Evolutionary conservation across 53 echinoderm and acorn worm genomes (phyloP).

Genomic region (Luidia sarsii): DNA sequence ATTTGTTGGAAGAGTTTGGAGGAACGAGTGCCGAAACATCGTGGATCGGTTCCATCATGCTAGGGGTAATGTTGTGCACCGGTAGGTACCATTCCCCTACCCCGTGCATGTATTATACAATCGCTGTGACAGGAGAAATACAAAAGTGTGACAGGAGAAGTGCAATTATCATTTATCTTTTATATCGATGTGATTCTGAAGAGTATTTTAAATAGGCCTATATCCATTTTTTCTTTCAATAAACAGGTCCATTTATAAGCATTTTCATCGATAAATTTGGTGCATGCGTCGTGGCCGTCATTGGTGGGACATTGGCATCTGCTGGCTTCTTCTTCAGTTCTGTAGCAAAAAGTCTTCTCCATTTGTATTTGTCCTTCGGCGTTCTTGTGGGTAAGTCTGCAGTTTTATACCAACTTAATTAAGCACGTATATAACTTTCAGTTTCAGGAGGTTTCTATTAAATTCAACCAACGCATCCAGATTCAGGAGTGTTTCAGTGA

Average conservation of each 20-base stretch:
- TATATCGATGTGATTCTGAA: neutral
- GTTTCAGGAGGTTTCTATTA: no score
- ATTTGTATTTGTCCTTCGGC: constrained; percentile 87
- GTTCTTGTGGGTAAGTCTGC: constrained; percentile 75
- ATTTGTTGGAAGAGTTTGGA: constrained; percentile 75
- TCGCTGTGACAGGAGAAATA: neutral
- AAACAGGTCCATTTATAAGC: constrained; percentile 77
- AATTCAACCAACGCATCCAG: no score
- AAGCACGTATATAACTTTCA: no score
- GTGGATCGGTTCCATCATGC: constrained; percentile 86
- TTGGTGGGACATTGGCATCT: constrained; percentile 77
- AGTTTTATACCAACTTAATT: no score
- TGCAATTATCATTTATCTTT: neutral
- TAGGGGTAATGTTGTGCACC: constrained; percentile 89
- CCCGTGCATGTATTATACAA: no score
- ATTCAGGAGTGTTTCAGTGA: no score
- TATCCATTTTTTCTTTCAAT: neutral
- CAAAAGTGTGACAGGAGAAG: neutral
- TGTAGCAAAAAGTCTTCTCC: constrained; percentile 62
- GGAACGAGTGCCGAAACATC: constrained; percentile 75
- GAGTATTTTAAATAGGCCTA: neutral
- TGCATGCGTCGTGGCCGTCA: constrained; percentile 70
- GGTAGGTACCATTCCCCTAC: no score
- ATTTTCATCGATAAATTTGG: constrained; percentile 81
- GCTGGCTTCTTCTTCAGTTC: constrained; percentile 77